Evolutionary conservation across 2,888 invertebrate genomes (phyloP), one percentile per base, ranked within the genome.

Genomic region (Andrena fulva): DNA sequence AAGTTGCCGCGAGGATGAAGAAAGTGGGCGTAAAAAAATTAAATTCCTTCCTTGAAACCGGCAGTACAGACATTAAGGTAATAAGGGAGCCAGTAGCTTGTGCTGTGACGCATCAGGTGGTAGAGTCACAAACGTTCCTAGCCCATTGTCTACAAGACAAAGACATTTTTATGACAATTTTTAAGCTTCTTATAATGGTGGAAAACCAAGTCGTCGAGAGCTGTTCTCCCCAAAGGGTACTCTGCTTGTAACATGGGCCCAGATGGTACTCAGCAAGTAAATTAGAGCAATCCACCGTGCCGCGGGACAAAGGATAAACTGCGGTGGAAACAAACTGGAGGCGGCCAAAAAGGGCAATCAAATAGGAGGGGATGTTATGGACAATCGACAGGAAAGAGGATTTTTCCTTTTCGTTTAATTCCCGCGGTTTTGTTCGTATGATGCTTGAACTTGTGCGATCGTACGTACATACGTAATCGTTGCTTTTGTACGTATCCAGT

Each of bases 261-360:
- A 42, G 42, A 42, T n/a, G 50, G 12, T 52, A 31, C 71, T 59
- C 31, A 27, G n/a, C 31, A 75, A 78, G 67, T 78, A 78, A 82
- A 82, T 84, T 84, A 82, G 72, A 20, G 68, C 67, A 73, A 84
- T 84, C 70, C 69, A 0, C 54, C 72, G 75, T 69, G 72, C 75
- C 56, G 52, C 68, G 70, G 33, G 74, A 74, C 77, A 67, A 77
- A 74, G 60, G 42, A 73, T 73, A 77, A 74, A 73, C 77, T 31
- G 24, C 48, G 50, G 35, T 59, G 52, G 73, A 52, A 77, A 54
- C 33, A 66, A 62, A 62, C 56, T 69, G 16, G 52, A 52, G 4
- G 24, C 42, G 16, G 63, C 27, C 24, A 48, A 59, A 42, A 62
- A 64, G 56, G 24, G 69, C 54, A 69, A 76, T 69, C 35, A 76